Percentiles rank a stretch among this genome's conserved stretches.
Evolutionary conservation across 2,888 invertebrate genomes (phyloP).

Genomic region (Athalia circularis): DNA sequence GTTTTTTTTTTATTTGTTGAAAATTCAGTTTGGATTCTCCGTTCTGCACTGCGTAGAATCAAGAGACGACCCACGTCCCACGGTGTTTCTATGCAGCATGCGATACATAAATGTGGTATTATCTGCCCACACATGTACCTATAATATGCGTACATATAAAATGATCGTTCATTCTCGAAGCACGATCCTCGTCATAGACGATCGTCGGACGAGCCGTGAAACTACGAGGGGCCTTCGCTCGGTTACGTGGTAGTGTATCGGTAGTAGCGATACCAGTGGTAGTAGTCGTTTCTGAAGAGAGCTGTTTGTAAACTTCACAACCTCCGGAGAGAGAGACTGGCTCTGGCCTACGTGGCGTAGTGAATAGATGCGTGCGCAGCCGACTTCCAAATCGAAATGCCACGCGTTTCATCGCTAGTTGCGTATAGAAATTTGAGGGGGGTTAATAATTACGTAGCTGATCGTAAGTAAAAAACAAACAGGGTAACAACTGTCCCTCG

Average conservation of each 20-base stretch:
- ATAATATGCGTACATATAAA: not conserved
- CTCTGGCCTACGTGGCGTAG: slow-evolving; percentile 52
- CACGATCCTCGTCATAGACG: slow-evolving; percentile 18
- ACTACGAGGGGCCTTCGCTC: not conserved
- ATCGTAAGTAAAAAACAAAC: no score
- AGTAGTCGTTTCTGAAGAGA: no score
- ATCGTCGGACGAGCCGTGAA: not conserved
- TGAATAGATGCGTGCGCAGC: slow-evolving; percentile 52
- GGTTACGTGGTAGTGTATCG: not conserved
- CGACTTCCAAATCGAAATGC: slow-evolving; percentile 50
- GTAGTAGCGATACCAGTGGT: no score
- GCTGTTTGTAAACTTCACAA: not conserved
- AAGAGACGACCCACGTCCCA: no score
- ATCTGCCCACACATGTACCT: not conserved
- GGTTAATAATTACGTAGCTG: not conserved
- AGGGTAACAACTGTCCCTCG: not conserved
- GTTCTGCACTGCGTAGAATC: no score
- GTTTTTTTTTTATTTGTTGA: no score
- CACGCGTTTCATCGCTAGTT: slow-evolving; percentile 47
- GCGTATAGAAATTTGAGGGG: not conserved
- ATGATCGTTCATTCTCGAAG: slow-evolving; percentile 26
- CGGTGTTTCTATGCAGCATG: no score
- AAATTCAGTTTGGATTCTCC: no score
- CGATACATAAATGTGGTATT: not conserved
- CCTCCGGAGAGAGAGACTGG: not conserved